These are phyloP conservation scores for Perodicticus potto DNA, from an alignment of 2,797 vertebrate species.

Conservation along the genomic window DNA sequence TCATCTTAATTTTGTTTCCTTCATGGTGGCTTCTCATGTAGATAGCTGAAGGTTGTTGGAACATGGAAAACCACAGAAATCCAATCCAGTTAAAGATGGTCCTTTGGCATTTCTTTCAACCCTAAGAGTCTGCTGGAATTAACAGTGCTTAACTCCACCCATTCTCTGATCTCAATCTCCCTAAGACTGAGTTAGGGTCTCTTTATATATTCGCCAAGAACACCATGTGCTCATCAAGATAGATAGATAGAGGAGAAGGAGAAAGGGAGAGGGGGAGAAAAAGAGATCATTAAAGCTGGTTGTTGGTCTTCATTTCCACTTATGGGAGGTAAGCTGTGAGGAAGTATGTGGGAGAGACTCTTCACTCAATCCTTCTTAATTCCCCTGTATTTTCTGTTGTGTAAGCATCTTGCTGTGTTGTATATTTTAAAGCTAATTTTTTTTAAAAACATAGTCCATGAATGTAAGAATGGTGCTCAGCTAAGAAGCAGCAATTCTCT, in stretches of 20 bases:
- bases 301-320: neutral
- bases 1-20: slow-evolving; percentile 21
- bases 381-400: neutral
- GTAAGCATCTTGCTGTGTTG: slow-evolving; percentile 2
- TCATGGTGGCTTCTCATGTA: neutral
- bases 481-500: neutral
- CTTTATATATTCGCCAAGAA: neutral
- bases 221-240: neutral
- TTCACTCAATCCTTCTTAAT: neutral
- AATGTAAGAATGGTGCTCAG: slow-evolving; percentile 3
- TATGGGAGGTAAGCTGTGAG: neutral
- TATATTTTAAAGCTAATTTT: slow-evolving; percentile 39
- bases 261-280: neutral
- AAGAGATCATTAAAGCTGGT: neutral
- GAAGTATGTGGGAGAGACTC: neutral
- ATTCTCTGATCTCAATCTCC: neutral
- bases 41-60: neutral
- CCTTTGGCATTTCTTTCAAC: neutral
- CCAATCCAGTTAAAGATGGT: neutral
- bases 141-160: neutral
- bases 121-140: neutral
- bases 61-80: slow-evolving; percentile 4
- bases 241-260: too few species aligned
- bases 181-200: slow-evolving; percentile 40
- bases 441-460: neutral